These are phyloP conservation scores for Lucilia sericata DNA, from an alignment of 1,140 invertebrate species.

Conservation along the genomic window DNA sequence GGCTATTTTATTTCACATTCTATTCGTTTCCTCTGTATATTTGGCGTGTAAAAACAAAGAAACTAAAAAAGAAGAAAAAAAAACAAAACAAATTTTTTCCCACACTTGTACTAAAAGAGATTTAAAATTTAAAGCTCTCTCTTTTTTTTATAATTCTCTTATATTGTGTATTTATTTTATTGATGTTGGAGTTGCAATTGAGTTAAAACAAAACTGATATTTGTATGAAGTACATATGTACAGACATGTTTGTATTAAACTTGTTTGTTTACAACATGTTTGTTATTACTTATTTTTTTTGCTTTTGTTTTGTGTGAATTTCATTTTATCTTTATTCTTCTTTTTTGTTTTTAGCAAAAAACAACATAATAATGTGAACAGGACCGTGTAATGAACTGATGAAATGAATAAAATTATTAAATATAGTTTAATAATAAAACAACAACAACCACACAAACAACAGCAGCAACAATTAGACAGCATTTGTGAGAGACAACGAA, in stretches of 20 bases:
- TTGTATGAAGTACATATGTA: too few relatives aligned
- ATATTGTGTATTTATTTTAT: not conserved
- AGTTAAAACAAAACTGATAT: too few relatives aligned
- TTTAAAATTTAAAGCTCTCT: too few relatives aligned
- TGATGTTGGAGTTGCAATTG: not conserved
- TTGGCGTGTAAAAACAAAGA: not conserved
- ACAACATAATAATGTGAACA: not conserved
- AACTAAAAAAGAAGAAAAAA: not conserved
- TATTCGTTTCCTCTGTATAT: not conserved
- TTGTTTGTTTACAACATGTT: not conserved
- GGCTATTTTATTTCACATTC: not conserved
- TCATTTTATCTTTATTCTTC: not conserved
- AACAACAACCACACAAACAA: not conserved
- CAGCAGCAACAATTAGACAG: not conserved
- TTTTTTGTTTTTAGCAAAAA: not conserved
- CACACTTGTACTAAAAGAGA: not conserved
- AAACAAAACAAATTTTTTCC: too few relatives aligned
- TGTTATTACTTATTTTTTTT: not conserved
- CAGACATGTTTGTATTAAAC: too few relatives aligned
- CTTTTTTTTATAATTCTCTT: not conserved
- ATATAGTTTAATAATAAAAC: not conserved
- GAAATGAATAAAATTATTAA: conserved; percentile 6
- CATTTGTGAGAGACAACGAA: not conserved
- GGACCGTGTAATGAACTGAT: not conserved
- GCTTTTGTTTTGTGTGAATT: not conserved